A percentile compares a stretch with the other conserved stretches of the same genome.
Conservation (phyloP, 2,888 invertebrate species). For the Scaptomyza tumidula region DNA sequence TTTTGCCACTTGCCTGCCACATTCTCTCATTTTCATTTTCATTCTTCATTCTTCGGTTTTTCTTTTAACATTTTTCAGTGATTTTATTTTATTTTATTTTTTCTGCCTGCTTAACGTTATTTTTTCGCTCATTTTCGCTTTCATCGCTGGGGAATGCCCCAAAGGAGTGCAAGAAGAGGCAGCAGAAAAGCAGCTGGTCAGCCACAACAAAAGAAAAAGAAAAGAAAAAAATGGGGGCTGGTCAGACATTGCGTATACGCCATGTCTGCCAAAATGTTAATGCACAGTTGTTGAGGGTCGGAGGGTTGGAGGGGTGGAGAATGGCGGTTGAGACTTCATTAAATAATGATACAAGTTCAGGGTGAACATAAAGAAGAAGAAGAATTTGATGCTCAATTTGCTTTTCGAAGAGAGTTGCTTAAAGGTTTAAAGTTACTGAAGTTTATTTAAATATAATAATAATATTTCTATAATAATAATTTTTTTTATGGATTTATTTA, state of each 20-base stretch:
- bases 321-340: too few relatives aligned
- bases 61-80: not conserved
- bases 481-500: too few relatives aligned
- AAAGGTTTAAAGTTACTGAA: too few relatives aligned
- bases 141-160: conserved; percentile 14
- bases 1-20: conserved; percentile 22
- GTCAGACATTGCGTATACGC: conserved; percentile 38
- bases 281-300: too few relatives aligned
- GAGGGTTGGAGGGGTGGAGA: too few relatives aligned
- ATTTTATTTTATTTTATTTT: too few relatives aligned
- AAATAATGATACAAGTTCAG: not conserved
- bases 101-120: too few relatives aligned
- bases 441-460: too few relatives aligned
- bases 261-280: not conserved
- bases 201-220: not conserved
- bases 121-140: conserved; percentile 5
- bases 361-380: too few relatives aligned
- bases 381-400: too few relatives aligned
- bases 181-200: conserved; percentile 23
- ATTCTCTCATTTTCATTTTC: conserved; percentile 16
- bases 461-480: too few relatives aligned
- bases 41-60: not conserved
- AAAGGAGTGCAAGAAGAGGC: not conserved
- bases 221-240: conserved; percentile 1
- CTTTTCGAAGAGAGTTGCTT: too few relatives aligned